These are phyloP conservation scores for Xylota sylvarum DNA, from an alignment of 2,888 invertebrate genomes.

Conservation along the genomic window DNA sequence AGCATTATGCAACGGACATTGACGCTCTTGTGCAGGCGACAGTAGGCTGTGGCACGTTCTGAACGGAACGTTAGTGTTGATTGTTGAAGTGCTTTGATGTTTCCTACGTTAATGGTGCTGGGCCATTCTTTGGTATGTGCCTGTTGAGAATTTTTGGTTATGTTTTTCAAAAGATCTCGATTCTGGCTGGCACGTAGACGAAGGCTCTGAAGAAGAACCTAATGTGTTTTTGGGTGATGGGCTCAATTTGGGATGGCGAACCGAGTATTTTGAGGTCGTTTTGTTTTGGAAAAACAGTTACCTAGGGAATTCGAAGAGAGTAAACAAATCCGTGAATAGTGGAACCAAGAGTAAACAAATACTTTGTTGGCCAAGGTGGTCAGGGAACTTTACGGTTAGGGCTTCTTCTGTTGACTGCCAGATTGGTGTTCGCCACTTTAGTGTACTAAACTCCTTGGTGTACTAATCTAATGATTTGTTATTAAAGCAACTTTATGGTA, in stretches of 20 bases:
- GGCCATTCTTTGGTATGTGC: conserved; percentile 18
- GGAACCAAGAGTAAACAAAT: too few relatives aligned
- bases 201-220: not conserved
- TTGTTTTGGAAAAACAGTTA: conserved; percentile 11
- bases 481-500: too few relatives aligned
- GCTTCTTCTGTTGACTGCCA: too few relatives aligned
- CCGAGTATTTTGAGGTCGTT: conserved; percentile 3
- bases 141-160: conserved; percentile 23
- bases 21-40: conserved; percentile 60
- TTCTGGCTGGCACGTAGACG: conserved; percentile 8
- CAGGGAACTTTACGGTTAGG: too few relatives aligned
- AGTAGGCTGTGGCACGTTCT: conserved; percentile 56
- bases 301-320: not conserved
- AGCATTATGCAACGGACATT: conserved; percentile 72
- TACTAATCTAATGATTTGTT: too few relatives aligned
- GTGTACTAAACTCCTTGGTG: too few relatives aligned
- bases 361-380: too few relatives aligned
- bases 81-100: conserved; percentile 57
- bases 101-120: conserved; percentile 27
- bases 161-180: conserved; percentile 34
- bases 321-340: too few relatives aligned
- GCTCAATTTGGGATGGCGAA: not conserved
- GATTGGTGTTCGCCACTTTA: too few relatives aligned
- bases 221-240: not conserved
- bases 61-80: conserved; percentile 35